phyloP scores from a whole-genome alignment of 2,797 vertebrate species.

The Pseudochromis fuscus region DNA sequence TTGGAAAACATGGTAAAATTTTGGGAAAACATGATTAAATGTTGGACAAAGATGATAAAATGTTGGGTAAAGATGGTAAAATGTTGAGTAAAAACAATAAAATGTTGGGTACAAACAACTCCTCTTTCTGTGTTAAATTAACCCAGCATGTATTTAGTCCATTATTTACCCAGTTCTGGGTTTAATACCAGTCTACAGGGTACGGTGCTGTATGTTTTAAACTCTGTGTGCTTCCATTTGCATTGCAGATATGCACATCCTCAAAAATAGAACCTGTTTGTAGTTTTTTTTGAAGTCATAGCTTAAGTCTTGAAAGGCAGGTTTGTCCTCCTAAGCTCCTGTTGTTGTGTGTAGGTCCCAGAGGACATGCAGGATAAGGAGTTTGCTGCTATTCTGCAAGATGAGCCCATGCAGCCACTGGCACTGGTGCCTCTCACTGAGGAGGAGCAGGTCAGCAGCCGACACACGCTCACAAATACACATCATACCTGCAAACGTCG shows the following conservation, averaged over 20 bases:
- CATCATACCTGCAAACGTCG: conserved; percentile 22
- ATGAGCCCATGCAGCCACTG: conserved; percentile 92
- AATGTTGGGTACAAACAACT: no score
- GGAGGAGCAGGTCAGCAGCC: conserved; percentile 90
- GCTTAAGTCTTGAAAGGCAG: neutral
- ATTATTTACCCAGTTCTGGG: no score
- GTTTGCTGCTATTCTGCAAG: conserved; percentile 93
- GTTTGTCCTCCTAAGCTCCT: neutral
- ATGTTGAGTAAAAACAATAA: no score
- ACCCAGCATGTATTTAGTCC: no score
- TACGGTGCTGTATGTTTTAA: neutral
- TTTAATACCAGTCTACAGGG: no score
- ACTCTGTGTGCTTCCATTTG: neutral
- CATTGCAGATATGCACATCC: neutral
- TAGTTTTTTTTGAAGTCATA: neutral
- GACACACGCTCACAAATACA: conserved; percentile 11
- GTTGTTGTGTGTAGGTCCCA: conserved; percentile 84
- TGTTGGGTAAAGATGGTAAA: no score
- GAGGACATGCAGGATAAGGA: conserved; percentile 96
- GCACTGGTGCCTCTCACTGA: conserved; percentile 93
- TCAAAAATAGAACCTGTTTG: neutral
- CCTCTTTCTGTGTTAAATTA: no score
- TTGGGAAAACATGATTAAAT: no score
- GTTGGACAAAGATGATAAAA: neutral
- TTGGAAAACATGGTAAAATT: no score